Conservation (phyloP, 2,113 vertebrate species). For the Rhabdornis inornatus region DNA sequence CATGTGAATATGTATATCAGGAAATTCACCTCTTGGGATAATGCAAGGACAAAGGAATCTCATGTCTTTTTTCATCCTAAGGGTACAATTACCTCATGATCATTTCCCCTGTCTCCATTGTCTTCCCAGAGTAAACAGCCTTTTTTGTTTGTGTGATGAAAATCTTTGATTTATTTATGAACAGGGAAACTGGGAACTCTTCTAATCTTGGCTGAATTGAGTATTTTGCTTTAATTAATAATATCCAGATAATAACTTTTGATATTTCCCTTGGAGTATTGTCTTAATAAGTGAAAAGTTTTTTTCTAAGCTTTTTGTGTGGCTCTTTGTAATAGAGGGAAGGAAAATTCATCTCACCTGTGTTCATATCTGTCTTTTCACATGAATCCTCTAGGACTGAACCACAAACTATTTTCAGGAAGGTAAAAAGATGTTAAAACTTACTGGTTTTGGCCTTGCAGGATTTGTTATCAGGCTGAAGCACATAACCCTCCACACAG, state of each 20-base stretch:
- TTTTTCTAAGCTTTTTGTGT: not conserved
- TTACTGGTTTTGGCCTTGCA: conserved; percentile 95
- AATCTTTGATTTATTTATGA: conserved; percentile 47
- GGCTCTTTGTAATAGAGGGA: not conserved
- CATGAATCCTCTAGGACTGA: not conserved
- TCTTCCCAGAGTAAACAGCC: conserved; percentile 20
- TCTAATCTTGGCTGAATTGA: not conserved
- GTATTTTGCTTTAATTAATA: conserved; percentile 26
- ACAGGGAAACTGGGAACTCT: not conserved
- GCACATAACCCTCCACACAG: conserved; percentile 89
- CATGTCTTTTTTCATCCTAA: not conserved
- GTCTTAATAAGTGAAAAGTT: not conserved
- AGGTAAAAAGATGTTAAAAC: conserved; percentile 14
- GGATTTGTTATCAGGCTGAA: conserved; percentile 87
- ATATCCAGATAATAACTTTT: conserved; percentile 28
- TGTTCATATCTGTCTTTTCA: not conserved
- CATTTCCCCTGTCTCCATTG: not conserved
- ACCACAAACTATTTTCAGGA: not conserved
- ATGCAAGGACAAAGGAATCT: conserved; percentile 27
- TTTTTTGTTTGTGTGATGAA: not conserved
- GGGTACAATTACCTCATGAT: conserved; percentile 25
- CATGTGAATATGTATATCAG: not conserved
- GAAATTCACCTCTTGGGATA: conserved; percentile 17
- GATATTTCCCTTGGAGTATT: conserved; percentile 21
- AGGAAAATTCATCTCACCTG: not conserved